Evolutionary conservation across 2,797 vertebrate species (phyloP).

Genomic region (Prionace glauca): DNA sequence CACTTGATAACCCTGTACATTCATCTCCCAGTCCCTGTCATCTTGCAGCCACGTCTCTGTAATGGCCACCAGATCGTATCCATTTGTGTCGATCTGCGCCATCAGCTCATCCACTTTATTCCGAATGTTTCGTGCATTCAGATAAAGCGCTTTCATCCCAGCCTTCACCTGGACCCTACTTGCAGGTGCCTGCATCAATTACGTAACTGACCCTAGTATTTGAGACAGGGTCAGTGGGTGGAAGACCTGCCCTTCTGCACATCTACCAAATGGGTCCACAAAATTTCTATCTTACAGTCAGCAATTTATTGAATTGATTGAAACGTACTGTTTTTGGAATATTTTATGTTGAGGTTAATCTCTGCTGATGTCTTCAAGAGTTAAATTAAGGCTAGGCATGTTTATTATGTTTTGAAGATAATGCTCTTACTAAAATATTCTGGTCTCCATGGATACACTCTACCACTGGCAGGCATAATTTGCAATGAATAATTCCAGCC

Average conservation of each 20-base stretch:
- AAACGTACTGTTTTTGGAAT: neutral
- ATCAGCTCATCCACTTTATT: too few relatives aligned
- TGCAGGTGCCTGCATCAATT: neutral
- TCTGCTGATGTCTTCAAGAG: constrained; percentile 15
- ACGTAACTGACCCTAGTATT: too few relatives aligned
- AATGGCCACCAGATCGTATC: too few relatives aligned
- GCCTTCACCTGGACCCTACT: too few relatives aligned
- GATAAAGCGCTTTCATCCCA: too few relatives aligned
- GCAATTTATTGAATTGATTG: neutral
- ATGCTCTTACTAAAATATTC: constrained; percentile 27
- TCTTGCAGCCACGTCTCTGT: too few relatives aligned
- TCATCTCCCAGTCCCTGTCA: too few relatives aligned
- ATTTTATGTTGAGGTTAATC: neutral
- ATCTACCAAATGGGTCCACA: neutral
- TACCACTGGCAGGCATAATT: constrained; percentile 11
- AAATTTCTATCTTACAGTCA: neutral
- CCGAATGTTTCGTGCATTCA: too few relatives aligned
- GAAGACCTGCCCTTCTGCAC: neutral
- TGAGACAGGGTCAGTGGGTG: neutral
- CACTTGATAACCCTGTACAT: too few relatives aligned
- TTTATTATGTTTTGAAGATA: constrained; percentile 4
- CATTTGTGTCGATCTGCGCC: too few relatives aligned
- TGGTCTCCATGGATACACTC: constrained; percentile 28
- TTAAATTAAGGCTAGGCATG: neutral
- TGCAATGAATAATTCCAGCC: constrained; percentile 5